Percentiles rank a stretch among this genome's conserved stretches.
Conservation (phyloP, 2,888 invertebrate genomes). For the Dynastes maya region DNA sequence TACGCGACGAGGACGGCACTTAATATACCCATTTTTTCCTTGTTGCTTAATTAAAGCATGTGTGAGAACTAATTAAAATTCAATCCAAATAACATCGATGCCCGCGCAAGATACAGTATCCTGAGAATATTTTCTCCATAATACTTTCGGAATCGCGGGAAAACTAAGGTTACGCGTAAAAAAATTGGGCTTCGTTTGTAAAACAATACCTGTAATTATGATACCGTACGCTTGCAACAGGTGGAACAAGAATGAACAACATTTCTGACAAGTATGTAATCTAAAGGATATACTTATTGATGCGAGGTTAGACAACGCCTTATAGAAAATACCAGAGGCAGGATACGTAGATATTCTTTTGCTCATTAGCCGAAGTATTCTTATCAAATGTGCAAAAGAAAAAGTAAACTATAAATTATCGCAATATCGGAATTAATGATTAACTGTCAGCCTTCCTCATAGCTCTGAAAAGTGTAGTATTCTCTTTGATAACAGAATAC, state of each 20-base stretch:
- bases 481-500: no score
- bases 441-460: no score
- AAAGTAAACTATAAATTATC: no score
- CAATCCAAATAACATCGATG: slow-evolving; percentile 28
- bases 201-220: slow-evolving; percentile 26
- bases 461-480: no score
- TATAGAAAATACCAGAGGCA: no score
- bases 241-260: not conserved
- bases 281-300: not conserved
- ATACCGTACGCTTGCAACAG: not conserved
- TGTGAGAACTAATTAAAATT: slow-evolving; percentile 43
- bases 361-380: no score
- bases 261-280: not conserved
- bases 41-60: slow-evolving; percentile 14
- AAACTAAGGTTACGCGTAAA: not conserved
- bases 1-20: not conserved
- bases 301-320: no score
- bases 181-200: not conserved
- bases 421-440: no score
- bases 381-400: no score
- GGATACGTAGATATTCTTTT: no score
- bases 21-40: not conserved
- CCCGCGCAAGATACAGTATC: slow-evolving; percentile 18
- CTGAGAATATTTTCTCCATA: slow-evolving; percentile 29
- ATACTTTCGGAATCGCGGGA: not conserved